A percentile compares a stretch with the other conserved stretches of the same genome.
phyloP scores from a whole-genome alignment of 2,797 vertebrate species.

The Moxostoma hubbsi region DNA sequence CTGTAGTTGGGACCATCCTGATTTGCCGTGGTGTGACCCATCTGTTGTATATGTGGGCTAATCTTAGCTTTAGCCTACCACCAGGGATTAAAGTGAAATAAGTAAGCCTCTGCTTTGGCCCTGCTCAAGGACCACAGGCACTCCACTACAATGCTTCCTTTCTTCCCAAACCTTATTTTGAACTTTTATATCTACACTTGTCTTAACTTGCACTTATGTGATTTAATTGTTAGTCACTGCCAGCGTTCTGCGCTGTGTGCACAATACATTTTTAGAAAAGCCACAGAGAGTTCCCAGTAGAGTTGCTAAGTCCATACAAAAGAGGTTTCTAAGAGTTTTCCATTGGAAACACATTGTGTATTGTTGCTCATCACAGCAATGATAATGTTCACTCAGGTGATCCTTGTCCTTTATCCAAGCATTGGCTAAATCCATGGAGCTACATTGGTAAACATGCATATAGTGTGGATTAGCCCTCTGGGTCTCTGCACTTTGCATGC shows the following conservation, averaged over 20 bases:
- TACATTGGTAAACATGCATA: conserved; percentile 9
- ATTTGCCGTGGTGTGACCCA: conserved; percentile 53
- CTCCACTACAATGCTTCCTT: conserved; percentile 10
- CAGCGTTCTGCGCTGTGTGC: background rate
- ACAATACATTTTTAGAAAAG: conserved; percentile 7
- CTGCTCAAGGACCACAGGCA: conserved; percentile 4
- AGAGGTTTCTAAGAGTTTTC: background rate
- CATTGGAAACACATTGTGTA: conserved; percentile 5
- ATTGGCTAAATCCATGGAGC: conserved; percentile 7
- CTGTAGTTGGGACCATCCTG: conserved; percentile 33
- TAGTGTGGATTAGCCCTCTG: conserved; percentile 7
- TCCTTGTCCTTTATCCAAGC: conserved; percentile 16
- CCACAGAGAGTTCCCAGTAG: conserved; percentile 11
- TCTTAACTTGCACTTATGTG: conserved; percentile 22
- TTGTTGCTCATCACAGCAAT: background rate
- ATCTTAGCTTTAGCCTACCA: conserved; percentile 73
- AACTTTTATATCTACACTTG: conserved; percentile 21
- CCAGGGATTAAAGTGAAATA: conserved; percentile 67
- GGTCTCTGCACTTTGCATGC: background rate
- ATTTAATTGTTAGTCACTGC: conserved; percentile 9
- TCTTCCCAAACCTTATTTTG: conserved; percentile 13
- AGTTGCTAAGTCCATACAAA: background rate
- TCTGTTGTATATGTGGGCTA: conserved; percentile 70
- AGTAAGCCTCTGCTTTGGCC: conserved; percentile 24
- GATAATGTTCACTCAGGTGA: conserved; percentile 14